Evolutionary conservation across 1,140 invertebrate genomes (phyloP).

Genomic region (Drosophila athabasca): DNA sequence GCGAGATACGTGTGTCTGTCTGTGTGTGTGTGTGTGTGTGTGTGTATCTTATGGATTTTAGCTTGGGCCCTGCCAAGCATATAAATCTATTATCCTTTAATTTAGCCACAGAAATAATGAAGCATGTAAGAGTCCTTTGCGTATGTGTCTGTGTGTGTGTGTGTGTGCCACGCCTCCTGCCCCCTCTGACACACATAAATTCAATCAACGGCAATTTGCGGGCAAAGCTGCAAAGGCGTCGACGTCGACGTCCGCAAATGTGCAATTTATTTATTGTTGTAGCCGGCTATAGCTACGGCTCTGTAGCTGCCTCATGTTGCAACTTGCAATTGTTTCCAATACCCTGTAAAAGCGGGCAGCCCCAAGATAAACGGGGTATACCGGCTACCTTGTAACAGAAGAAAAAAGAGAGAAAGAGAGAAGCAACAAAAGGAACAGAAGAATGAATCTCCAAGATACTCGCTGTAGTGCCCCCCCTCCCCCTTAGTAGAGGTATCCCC

Average conservation of each 20-base stretch:
- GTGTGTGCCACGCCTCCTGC: constrained; percentile 16
- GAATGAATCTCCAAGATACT: too few species aligned
- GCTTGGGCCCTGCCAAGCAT: constrained; percentile 53
- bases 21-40: constrained; percentile 18
- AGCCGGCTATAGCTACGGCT: constrained; percentile 8
- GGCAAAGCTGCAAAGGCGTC: constrained; percentile 55
- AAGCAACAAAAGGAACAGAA: too few species aligned
- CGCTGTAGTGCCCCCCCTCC: too few species aligned
- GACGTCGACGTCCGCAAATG: constrained; percentile 48
- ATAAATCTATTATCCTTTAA: constrained; percentile 81
- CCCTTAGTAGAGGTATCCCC: too few species aligned
- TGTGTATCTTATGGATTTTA: constrained; percentile 62
- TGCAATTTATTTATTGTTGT: constrained; percentile 73
- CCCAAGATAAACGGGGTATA: too few species aligned
- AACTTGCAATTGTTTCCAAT: not conserved
- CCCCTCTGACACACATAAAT: constrained; percentile 49
- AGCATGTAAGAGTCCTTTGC: constrained; percentile 60
- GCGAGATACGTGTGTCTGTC: constrained; percentile 11
- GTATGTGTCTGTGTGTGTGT: constrained; percentile 29
- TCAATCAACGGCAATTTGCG: constrained; percentile 74
- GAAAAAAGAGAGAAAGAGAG: too few species aligned
- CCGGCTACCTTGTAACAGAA: too few species aligned
- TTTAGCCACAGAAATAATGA: constrained; percentile 75
- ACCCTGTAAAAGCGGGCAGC: constrained; percentile 7
- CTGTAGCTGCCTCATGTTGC: not conserved